Percentiles rank a stretch among this genome's conserved stretches.
phyloP scores from a whole-genome alignment of 1,140 invertebrate species.

The Aphis gossypii region DNA sequence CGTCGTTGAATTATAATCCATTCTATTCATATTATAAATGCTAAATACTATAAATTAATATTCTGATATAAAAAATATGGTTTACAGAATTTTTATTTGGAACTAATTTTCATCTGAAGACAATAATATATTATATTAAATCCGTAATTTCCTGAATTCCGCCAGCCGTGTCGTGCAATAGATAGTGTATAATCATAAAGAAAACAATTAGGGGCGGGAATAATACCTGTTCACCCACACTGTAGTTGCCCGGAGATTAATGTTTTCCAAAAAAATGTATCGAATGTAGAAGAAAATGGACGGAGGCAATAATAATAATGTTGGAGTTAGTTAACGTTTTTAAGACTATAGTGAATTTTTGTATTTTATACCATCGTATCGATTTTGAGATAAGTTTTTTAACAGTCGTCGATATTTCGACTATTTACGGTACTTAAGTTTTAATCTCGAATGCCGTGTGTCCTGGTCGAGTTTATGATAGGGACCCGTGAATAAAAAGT shows the following conservation, averaged over 20 bases:
- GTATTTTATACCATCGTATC: not conserved
- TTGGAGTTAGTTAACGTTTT: not conserved
- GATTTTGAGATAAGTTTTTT: not conserved
- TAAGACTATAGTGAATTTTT: not conserved
- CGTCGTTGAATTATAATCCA: not conserved
- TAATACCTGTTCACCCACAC: constrained; percentile 58
- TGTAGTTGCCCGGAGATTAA: constrained; percentile 47
- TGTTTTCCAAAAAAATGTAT: constrained; percentile 54
- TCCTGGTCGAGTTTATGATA: constrained; percentile 32
- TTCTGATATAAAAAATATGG: not conserved
- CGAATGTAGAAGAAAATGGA: constrained; percentile 51
- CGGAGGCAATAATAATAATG: constrained; percentile 16
- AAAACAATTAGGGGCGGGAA: constrained; percentile 57
- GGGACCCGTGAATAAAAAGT: not conserved
- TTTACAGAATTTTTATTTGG: not conserved
- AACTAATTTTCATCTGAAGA: not conserved
- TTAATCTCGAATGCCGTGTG: constrained; percentile 15
- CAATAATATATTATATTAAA: not conserved
- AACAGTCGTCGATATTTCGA: not conserved
- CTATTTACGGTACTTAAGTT: not conserved
- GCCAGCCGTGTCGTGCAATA: not conserved
- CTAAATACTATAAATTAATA: not conserved
- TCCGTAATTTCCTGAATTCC: not conserved
- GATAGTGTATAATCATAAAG: constrained; percentile 54
- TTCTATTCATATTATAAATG: not conserved